Evolutionary conservation across 1,140 invertebrate species (phyloP).

Genomic region (Eumaeus atala): DNA sequence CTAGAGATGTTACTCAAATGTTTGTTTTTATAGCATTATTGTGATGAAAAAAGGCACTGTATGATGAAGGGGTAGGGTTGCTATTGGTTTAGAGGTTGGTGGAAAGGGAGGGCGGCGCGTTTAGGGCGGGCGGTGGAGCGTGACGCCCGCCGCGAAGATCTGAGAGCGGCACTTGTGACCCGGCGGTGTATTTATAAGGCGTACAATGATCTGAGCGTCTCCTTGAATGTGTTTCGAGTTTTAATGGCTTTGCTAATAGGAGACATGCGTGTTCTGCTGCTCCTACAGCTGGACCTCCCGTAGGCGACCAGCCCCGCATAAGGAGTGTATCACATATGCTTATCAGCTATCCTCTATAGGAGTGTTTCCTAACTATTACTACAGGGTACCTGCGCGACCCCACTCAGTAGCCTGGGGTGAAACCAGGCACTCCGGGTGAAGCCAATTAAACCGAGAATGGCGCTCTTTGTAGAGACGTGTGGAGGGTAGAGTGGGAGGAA

Average conservation of each 20-base stretch:
- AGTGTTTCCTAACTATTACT: too few species aligned
- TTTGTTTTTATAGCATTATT: conserved; percentile 2
- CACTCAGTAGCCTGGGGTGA: too few species aligned
- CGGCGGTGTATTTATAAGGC: conserved; percentile 45
- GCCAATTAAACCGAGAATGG: too few species aligned
- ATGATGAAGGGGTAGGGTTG: conserved; percentile 2
- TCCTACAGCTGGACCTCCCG: not conserved
- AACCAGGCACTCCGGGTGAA: too few species aligned
- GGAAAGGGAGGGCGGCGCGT: conserved; percentile 36
- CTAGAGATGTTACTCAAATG: not conserved
- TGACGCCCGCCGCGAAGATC: conserved; percentile 60
- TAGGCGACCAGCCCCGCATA: not conserved
- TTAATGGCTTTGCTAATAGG: conserved; percentile 11
- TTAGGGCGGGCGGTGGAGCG: conserved; percentile 42
- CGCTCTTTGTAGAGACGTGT: too few species aligned
- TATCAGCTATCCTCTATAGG: too few species aligned
- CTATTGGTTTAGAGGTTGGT: not conserved
- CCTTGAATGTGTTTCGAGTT: conserved; percentile 18
- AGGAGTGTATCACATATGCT: too few species aligned
- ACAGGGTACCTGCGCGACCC: too few species aligned
- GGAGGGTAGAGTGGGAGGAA: too few species aligned
- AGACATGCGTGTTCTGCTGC: not conserved
- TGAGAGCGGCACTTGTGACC: too few species aligned
- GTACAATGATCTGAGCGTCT: conserved; percentile 18
- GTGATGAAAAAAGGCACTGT: not conserved